Base-by-base conservation (phyloP, 1,140 invertebrate species). In the Solenopsis invicta region DNA sequence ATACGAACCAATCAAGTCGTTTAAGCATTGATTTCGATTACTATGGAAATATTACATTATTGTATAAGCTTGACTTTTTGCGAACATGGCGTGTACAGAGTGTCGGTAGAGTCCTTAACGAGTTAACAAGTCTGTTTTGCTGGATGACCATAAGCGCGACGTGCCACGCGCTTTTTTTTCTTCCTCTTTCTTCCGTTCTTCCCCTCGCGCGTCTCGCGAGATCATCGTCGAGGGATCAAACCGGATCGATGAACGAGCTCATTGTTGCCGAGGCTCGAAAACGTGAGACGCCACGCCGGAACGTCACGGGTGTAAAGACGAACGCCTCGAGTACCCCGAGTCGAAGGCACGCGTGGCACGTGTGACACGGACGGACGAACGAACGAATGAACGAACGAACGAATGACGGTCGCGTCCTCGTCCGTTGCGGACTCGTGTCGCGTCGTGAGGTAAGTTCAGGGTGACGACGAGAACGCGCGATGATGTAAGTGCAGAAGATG, bases 261-360 rank as follows among this genome's bases (percentile, higher is more conserved):
- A 88, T 88, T 90, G 89, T 90, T 75, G 54, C 45, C 48, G 24
- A 48, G 71, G 86, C 45, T 80, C 56, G 61, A 86, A 61, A 61
- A 86, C 62, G 78, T 90, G 85, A 87, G 88, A 88, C 64, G 87
- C 85, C 78, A 71, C 54, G 80, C 18, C 54, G 69, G 69, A 84
- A 75, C 80, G 80, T 84, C 80, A 84, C 80, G 77, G 81, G 41
- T 50, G 81, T 77, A 34, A 85, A 59, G 61, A 52, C 69, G 71
- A 72, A 56, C 78, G 61, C 45, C 64, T 48, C 34, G 77, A 67
- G 77, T 21, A 34, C 9, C 24, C 48, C 6, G 41, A 50, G 62
- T 24, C 61, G 66, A 67, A 85, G 85, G 75, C 87, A 87, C 61
- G 87, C 74, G 82, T 85, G 87, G 92, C 67, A 89, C 89, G 90